Base-by-base conservation (phyloP, 2,797 vertebrate species). In the Poeciliopsis presidionis region DNA sequence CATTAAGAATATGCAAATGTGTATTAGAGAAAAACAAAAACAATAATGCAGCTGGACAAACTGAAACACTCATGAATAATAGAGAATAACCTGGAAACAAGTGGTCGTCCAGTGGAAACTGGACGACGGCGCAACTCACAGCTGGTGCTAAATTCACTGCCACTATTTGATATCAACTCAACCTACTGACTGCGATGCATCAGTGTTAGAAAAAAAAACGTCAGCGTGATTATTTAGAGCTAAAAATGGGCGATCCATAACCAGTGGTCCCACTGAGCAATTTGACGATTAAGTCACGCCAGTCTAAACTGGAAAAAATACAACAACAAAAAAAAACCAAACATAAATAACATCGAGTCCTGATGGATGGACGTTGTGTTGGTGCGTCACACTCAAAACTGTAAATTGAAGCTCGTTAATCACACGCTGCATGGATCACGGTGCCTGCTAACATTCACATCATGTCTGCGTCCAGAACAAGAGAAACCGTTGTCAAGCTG, bases 331-430 rank as follows among this genome's bases (percentile, higher is more conserved):
- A 16, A n/a, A 45, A 5, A 36, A 4, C 33, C 2, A 70, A 70
- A 28, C 6, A 70, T 69, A n/a, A 69, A n/a, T 13, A 45, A 25
- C 3, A 8, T 28, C 2, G n/a, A 70, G 65, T 45, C 41, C 41
- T 70, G 67, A 70, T 18, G 41, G 41, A 70, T 70, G 67, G 67
- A 45, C 41, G n/a, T 28, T 28, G 67, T 28, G 25, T 46, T 45
- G 41, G 67, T 28, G 41, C 9, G 25, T 70, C 67, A 28, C 41
- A 45, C 22, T 45, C 30, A 51, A 51, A 73, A 73, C 47, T 73
- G 71, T 51, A 51, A 73, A 73, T 73, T 51, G 53, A 73, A 51
- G 16, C 30, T 33, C 71, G 36, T 36, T 51, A 33, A 49, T 73
- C 47, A 73, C 18, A 12, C 7, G 36, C 47, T 39, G 46, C 28